Conservation (phyloP, 2,797 vertebrate genomes). For the Rhincodon typus region DNA sequence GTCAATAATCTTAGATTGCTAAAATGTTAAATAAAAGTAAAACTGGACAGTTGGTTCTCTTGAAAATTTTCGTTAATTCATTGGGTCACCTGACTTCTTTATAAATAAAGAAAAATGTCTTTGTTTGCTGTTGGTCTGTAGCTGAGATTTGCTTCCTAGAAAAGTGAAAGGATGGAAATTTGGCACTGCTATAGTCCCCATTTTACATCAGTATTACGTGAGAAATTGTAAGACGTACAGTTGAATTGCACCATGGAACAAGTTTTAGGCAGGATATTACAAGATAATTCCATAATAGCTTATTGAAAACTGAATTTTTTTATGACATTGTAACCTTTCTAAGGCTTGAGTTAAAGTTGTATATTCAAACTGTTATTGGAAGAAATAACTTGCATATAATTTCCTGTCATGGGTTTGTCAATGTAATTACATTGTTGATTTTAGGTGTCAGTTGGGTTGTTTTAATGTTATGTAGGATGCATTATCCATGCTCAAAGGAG, state of each 20-base stretch:
- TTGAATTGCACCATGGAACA: background rate
- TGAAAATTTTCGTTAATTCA: background rate
- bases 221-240: background rate
- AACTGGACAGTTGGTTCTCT: background rate
- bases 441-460: background rate
- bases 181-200: background rate
- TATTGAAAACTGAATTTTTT: background rate
- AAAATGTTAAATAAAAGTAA: background rate
- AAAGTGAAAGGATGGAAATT: conserved; percentile 3
- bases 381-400: background rate
- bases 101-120: background rate
- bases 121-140: background rate
- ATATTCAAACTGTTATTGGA: background rate
- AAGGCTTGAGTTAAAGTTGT: background rate
- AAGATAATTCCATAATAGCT: background rate
- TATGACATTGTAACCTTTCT: background rate
- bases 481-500: background rate
- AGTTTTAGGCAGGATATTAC: background rate
- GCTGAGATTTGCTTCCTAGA: background rate
- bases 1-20: too few species aligned
- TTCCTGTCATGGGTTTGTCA: background rate
- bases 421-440: background rate
- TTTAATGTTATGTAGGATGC: background rate
- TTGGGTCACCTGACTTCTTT: background rate
- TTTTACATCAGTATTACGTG: background rate